A percentile compares a stretch with the other conserved stretches of the same genome.
phyloP scores from a whole-genome alignment of 1,140 invertebrate genomes.

The Drosophila sulfurigaster region DNA sequence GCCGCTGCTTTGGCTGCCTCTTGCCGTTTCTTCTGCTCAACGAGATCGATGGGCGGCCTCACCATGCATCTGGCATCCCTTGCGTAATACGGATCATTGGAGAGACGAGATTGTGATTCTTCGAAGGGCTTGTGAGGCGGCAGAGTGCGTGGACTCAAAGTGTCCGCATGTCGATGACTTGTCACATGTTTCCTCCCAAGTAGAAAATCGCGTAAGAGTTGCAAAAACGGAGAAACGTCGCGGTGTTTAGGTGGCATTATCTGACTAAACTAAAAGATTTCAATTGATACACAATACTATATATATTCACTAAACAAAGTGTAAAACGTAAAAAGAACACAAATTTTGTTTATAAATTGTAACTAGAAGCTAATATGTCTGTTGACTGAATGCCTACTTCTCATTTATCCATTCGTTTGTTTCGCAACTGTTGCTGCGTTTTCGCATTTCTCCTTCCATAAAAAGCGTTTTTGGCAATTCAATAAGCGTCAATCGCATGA shows the following conservation, averaged over 20 bases:
- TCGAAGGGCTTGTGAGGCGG: slow-evolving; percentile 18
- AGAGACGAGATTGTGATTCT: slow-evolving; percentile 2
- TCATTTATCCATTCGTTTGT: background rate
- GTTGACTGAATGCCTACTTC: slow-evolving; percentile 12
- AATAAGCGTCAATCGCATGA: slow-evolving; percentile 75
- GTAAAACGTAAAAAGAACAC: background rate
- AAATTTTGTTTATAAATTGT: background rate
- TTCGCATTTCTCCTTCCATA: background rate
- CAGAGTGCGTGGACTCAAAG: slow-evolving; percentile 30
- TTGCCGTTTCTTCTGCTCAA: slow-evolving; percentile 28
- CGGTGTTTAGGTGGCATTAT: slow-evolving; percentile 61
- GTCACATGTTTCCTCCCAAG: slow-evolving; percentile 55
- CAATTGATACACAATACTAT: background rate
- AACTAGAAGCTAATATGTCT: background rate
- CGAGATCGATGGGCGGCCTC: slow-evolving; percentile 47
- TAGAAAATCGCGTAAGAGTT: slow-evolving; percentile 60
- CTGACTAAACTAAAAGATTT: background rate
- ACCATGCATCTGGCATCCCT: slow-evolving; percentile 45
- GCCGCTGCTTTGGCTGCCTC: background rate
- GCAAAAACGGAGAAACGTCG: slow-evolving; percentile 57
- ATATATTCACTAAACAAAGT: background rate
- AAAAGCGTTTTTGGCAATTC: slow-evolving; percentile 50
- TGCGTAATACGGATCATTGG: slow-evolving; percentile 42
- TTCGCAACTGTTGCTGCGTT: slow-evolving; percentile 49
- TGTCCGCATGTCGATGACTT: slow-evolving; percentile 44